Evolutionary conservation across 2,797 vertebrate species (phyloP).

Genomic region (Nyctalus aviator): DNA sequence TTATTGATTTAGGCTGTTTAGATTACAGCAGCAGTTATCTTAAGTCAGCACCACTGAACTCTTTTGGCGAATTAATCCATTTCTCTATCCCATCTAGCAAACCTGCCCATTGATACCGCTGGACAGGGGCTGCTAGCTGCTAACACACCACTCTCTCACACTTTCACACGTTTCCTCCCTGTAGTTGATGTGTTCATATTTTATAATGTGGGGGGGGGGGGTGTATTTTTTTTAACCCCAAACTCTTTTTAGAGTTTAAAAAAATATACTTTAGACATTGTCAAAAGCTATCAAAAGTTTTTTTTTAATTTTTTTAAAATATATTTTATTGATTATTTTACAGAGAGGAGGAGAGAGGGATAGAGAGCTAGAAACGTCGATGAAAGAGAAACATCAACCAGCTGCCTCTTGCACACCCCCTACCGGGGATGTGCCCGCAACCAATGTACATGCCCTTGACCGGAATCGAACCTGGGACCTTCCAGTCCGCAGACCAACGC

Average conservation of each 20-base stretch:
- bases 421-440: no score
- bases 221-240: neutral
- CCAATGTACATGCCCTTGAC: no score
- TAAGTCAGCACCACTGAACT: neutral
- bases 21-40: neutral
- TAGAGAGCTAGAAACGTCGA: no score
- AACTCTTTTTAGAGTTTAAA: neutral
- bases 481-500: no score
- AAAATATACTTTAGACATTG: slow-evolving; percentile 1
- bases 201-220: neutral
- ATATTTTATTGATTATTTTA: no score
- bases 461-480: no score
- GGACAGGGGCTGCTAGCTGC: neutral
- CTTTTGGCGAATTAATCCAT: neutral
- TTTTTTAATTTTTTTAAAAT: no score
- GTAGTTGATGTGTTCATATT: neutral
- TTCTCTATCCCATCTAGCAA: neutral
- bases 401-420: no score
- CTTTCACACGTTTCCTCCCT: neutral
- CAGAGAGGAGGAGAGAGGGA: no score
- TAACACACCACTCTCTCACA: neutral
- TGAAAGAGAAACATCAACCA: no score
- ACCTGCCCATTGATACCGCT: no score
- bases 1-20: neutral
- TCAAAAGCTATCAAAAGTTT: slow-evolving; percentile 1